These are phyloP conservation scores for Oithona nana DNA, from an alignment of 2,888 invertebrate genomes.

Conservation along the genomic window DNA sequence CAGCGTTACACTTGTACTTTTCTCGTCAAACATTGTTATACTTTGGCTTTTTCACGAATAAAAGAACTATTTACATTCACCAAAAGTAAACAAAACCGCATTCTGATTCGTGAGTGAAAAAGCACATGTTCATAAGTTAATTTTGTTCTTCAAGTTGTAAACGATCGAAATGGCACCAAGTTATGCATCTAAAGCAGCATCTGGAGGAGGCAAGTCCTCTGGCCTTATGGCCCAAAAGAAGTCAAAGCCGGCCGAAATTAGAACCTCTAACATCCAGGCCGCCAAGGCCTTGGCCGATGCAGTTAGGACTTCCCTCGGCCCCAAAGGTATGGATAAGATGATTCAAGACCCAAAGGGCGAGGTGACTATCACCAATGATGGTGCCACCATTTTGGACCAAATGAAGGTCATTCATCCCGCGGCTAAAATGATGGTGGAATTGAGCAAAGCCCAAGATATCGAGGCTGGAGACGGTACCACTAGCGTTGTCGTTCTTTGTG, in stretches of 20 bases:
- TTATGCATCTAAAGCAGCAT: too few relatives aligned
- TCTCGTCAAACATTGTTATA: too few relatives aligned
- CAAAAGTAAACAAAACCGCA: too few relatives aligned
- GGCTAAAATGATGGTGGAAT: slow-evolving; percentile 96
- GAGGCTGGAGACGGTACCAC: slow-evolving; percentile 99
- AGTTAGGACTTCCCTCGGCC: slow-evolving; percentile 92
- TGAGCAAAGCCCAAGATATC: slow-evolving; percentile 94
- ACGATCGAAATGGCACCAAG: too few relatives aligned
- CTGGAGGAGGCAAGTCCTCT: not conserved
- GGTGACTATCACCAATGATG: slow-evolving; percentile 98
- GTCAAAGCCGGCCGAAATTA: slow-evolving; percentile 72
- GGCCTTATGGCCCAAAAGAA: slow-evolving; percentile 15
- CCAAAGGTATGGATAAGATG: slow-evolving; percentile 99
- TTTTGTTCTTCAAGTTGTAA: too few relatives aligned
- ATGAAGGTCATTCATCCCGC: slow-evolving; percentile 97
- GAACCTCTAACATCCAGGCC: slow-evolving; percentile 86
- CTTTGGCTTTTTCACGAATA: too few relatives aligned
- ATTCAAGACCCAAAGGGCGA: slow-evolving; percentile 92
- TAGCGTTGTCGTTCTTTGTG: slow-evolving; percentile 91
- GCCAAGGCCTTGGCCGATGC: slow-evolving; percentile 99
- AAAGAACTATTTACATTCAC: too few relatives aligned
- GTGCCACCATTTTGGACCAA: slow-evolving; percentile 95
- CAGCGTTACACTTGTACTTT: too few relatives aligned
- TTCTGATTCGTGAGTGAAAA: too few relatives aligned
- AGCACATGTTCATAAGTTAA: too few relatives aligned